phyloP scores from a whole-genome alignment of 2,888 invertebrate species.

The Nasonia oneida region DNA sequence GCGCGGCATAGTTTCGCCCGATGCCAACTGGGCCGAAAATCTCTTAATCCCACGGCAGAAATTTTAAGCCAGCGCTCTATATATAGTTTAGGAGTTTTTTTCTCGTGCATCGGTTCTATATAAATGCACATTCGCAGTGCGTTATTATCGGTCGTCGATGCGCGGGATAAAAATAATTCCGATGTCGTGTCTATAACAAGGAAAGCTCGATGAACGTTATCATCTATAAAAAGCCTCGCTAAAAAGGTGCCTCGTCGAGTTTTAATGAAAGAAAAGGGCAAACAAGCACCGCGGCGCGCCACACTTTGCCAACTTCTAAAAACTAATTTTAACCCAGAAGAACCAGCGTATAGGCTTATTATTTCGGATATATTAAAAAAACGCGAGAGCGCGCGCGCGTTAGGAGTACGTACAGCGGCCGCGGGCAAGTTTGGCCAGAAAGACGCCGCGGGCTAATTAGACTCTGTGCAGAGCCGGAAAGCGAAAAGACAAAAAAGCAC shows the following conservation, averaged over 20 bases:
- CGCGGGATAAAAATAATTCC: no score
- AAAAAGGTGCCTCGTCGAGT: neutral
- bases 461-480: neutral
- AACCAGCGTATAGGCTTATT: constrained; percentile 31
- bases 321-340: constrained; percentile 36
- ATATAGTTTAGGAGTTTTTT: neutral
- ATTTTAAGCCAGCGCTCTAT: neutral
- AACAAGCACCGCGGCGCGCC: neutral
- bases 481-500: neutral
- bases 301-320: constrained; percentile 20
- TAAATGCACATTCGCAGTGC: no score
- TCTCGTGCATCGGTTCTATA: neutral
- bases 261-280: constrained; percentile 43
- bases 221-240: neutral
- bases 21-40: constrained; percentile 39
- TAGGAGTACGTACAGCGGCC: neutral
- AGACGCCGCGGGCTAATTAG: constrained; percentile 2
- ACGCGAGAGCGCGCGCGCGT: neutral
- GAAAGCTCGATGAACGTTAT: constrained; percentile 14
- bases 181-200: no score
- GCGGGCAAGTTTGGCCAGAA: neutral
- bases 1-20: neutral
- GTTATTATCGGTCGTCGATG: no score
- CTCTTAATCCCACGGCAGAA: constrained; percentile 31
- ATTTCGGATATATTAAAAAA: constrained; percentile 27